Evolutionary conservation across 2,888 invertebrate species (phyloP).

Genomic region (Nomada ferruginata): DNA sequence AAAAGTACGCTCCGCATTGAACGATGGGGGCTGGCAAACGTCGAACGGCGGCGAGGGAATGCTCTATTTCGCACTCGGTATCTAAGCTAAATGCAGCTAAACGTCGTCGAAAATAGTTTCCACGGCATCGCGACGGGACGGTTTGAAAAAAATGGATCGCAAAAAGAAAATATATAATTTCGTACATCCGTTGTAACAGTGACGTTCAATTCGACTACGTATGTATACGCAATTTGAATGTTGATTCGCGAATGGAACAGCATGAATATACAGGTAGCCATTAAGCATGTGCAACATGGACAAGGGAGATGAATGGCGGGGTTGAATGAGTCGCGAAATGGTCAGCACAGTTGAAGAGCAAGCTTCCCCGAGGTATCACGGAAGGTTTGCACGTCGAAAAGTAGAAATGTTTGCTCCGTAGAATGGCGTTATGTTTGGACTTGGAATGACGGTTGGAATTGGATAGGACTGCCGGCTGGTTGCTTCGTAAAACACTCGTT

Average conservation of each 20-base stretch:
- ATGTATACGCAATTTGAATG: constrained; percentile 57
- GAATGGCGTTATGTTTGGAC: constrained; percentile 83
- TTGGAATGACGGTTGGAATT: constrained; percentile 83
- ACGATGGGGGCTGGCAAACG: constrained; percentile 60
- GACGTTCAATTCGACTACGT: constrained; percentile 33
- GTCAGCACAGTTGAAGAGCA: constrained; percentile 81
- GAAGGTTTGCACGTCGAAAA: constrained; percentile 77
- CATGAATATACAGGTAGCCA: constrained; percentile 57
- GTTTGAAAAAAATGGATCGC: not conserved
- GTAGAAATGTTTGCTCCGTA: constrained; percentile 82
- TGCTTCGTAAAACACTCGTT: constrained; percentile 53
- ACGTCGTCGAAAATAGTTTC: not conserved
- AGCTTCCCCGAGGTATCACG: constrained; percentile 76
- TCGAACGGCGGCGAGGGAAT: constrained; percentile 52
- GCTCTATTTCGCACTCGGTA: constrained; percentile 38
- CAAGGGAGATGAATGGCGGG: constrained; percentile 72
- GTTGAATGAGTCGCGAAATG: constrained; percentile 83
- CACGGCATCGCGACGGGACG: too few species aligned
- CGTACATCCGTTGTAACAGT: not conserved
- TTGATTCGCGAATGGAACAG: constrained; percentile 50
- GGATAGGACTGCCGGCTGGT: constrained; percentile 71
- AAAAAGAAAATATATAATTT: too few species aligned
- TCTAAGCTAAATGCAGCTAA: constrained; percentile 18
- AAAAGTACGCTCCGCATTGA: constrained; percentile 56
- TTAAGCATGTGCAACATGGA: constrained; percentile 66